These are phyloP conservation scores for Eriocheir sinensis DNA, from an alignment of 1,140 invertebrate genomes.

Conservation along the genomic window DNA sequence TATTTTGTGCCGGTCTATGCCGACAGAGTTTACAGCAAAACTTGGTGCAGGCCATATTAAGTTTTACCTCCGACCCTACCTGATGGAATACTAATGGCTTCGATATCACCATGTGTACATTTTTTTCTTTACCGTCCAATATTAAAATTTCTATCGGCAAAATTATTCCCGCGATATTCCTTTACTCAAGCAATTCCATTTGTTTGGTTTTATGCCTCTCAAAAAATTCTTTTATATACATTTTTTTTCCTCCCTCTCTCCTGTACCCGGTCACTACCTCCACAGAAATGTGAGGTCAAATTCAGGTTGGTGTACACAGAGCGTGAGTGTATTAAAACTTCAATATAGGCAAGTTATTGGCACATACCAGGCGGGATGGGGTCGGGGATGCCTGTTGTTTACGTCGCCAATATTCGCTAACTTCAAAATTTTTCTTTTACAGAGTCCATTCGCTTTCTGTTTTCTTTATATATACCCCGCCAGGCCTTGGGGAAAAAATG, in stretches of 20 bases:
- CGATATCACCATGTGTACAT: conserved; percentile 46
- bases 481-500: conserved; percentile 37
- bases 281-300: conserved; percentile 64
- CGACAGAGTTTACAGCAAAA: conserved; percentile 63
- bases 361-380: conserved; percentile 65
- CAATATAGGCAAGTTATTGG: conserved; percentile 73
- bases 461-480: conserved; percentile 63
- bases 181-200: not conserved
- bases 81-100: conserved; percentile 66
- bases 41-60: conserved; percentile 66
- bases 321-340: conserved; percentile 71
- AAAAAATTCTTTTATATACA: conserved; percentile 19
- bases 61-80: conserved; percentile 58
- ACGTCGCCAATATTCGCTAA: conserved; percentile 67
- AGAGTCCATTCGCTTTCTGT: conserved; percentile 61
- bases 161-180: conserved; percentile 1
- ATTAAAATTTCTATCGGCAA: conserved; percentile 34
- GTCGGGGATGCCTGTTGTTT: conserved; percentile 67
- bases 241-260: conserved; percentile 16
- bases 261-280: conserved; percentile 42
- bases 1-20: conserved; percentile 66
- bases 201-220: not conserved
- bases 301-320: conserved; percentile 61
- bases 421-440: conserved; percentile 73
- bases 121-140: conserved; percentile 29